Percentiles rank a stretch among this genome's conserved stretches.
phyloP scores from a whole-genome alignment of 1,140 invertebrate species.

The Halictus rubicundus region DNA sequence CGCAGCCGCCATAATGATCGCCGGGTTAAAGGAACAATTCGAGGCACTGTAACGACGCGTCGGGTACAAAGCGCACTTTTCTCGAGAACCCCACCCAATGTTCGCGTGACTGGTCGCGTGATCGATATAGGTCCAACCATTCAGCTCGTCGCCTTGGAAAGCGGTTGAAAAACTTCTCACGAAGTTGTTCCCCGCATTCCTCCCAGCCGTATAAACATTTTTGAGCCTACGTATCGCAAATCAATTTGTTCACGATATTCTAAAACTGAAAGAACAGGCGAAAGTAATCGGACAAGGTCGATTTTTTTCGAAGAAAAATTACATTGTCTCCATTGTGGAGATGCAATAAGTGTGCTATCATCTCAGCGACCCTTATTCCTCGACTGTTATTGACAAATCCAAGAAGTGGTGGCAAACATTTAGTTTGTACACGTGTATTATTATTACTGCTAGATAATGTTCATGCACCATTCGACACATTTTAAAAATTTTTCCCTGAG shows the following conservation, averaged over 20 bases:
- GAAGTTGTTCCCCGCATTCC: not conserved
- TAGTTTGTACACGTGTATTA: too few species aligned
- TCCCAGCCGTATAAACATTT: not conserved
- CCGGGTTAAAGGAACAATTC: conserved; percentile 28
- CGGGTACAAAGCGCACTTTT: conserved; percentile 39
- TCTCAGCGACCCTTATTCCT: too few species aligned
- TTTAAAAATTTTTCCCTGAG: too few species aligned
- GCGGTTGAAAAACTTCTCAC: conserved; percentile 3
- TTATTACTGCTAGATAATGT: too few species aligned
- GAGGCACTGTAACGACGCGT: conserved; percentile 31
- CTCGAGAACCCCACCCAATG: conserved; percentile 36
- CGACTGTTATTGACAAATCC: too few species aligned
- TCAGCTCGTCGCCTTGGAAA: conserved; percentile 26
- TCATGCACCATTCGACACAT: too few species aligned
- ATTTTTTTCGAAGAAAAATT: too few species aligned
- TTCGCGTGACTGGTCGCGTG: conserved; percentile 49
- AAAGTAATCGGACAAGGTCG: not conserved
- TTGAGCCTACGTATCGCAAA: too few species aligned
- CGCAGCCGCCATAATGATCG: conserved; percentile 10
- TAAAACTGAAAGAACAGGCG: not conserved
- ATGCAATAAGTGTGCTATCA: too few species aligned
- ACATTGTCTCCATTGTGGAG: too few species aligned
- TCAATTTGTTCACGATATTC: too few species aligned
- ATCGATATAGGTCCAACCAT: conserved; percentile 38
- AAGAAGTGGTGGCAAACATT: too few species aligned